Evolutionary conservation across 2,113 vertebrate genomes (phyloP).

Genomic region (Platycercus adscitus): DNA sequence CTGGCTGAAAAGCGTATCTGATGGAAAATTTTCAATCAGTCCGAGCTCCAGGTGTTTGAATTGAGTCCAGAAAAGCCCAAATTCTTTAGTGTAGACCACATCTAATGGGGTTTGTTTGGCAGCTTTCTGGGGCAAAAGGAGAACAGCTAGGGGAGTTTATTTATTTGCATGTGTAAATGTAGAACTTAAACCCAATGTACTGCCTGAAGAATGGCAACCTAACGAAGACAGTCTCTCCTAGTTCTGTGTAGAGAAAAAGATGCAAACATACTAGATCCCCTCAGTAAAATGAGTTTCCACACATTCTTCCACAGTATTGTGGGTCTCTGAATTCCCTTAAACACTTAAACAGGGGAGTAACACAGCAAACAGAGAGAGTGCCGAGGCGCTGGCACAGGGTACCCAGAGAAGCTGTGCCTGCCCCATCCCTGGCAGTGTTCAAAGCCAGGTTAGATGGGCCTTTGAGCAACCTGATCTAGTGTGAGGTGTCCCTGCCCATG

Average conservation of each 20-base stretch:
- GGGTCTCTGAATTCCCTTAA: not conserved
- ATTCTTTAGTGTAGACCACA: not conserved
- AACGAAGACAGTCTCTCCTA: not conserved
- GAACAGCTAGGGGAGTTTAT: not conserved
- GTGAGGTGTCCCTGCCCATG: not conserved
- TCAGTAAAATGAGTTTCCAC: not conserved
- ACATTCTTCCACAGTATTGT: not conserved
- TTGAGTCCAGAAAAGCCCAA: not conserved
- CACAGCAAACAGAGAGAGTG: not conserved
- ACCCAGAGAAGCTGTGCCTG: not conserved
- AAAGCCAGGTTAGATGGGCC: not conserved
- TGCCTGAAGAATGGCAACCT: not conserved
- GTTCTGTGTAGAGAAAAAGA: not conserved
- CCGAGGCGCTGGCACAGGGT: not conserved
- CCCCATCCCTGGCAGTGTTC: not conserved
- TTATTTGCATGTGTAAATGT: not conserved
- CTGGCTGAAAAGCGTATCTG: slow-evolving; percentile 14
- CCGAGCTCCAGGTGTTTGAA: slow-evolving; percentile 25
- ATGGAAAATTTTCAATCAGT: slow-evolving; percentile 31
- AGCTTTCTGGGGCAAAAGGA: not conserved
- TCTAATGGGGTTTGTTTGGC: not conserved
- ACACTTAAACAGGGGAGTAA: not conserved
- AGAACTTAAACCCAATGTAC: not conserved
- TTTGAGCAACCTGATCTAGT: not conserved
- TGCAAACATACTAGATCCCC: not conserved